phyloP scores from a whole-genome alignment of 2,113 vertebrate genomes.

The Chunga burmeisteri region DNA sequence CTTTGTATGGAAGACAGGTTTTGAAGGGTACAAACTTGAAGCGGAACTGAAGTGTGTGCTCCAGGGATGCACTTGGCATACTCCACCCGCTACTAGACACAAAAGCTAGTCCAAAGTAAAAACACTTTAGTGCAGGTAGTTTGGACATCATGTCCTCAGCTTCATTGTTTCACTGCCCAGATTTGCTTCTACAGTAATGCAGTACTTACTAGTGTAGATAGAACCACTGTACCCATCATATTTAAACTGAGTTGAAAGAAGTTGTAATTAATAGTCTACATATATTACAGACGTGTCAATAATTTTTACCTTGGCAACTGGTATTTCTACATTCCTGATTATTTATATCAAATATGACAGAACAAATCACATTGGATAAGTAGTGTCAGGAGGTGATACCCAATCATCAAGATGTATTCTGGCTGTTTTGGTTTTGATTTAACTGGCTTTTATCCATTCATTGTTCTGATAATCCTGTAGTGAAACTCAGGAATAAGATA shows the following conservation, averaged over 20 bases:
- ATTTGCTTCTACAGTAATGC: background rate
- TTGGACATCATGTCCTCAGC: background rate
- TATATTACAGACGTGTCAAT: background rate
- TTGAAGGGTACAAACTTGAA: background rate
- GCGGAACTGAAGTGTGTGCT: background rate
- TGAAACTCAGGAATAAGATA: background rate
- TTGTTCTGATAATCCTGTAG: background rate
- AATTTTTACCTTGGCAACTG: background rate
- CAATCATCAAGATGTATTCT: background rate
- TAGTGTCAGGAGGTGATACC: background rate
- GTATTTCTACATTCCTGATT: background rate
- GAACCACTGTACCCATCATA: background rate
- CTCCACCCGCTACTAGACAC: background rate
- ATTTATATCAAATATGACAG: background rate
- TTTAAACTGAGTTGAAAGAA: background rate
- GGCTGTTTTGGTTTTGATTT: background rate
- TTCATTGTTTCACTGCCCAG: background rate
- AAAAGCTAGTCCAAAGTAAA: background rate
- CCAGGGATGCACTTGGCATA: background rate
- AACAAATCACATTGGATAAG: background rate
- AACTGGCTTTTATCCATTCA: background rate
- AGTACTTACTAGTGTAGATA: background rate
- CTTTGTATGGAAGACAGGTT: background rate
- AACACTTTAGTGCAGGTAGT: background rate
- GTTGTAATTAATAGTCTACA: background rate